phyloP scores from a whole-genome alignment of 2,797 vertebrate genomes.

The Pangasius djambal region DNA sequence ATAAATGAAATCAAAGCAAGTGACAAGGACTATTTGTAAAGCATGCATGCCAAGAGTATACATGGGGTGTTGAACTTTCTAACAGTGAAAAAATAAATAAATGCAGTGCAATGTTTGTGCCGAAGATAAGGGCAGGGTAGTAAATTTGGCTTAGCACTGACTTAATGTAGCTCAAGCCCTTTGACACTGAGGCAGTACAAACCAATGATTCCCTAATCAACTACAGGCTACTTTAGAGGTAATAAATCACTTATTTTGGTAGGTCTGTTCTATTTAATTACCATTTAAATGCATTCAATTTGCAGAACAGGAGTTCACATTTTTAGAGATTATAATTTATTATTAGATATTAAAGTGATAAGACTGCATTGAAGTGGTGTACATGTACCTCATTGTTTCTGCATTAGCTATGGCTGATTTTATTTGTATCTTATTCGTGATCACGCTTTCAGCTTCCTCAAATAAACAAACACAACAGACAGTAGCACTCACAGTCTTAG shows the following conservation, averaged over 20 bases:
- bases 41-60: neutral
- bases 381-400: too few species aligned
- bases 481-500: neutral
- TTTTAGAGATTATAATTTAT: neutral
- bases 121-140: neutral
- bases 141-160: neutral
- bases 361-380: neutral
- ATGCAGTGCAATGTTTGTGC: neutral
- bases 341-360: neutral
- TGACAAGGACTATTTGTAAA: neutral
- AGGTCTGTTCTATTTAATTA: neutral
- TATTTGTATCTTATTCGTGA: too few species aligned
- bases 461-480: neutral
- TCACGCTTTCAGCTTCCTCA: neutral
- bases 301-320: too few species aligned
- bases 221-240: neutral
- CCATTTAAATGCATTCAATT: too few species aligned
- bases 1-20: neutral
- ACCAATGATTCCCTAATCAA: neutral
- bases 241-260: neutral
- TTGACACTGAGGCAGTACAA: neutral
- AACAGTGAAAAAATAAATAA: neutral
- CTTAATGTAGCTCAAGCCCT: neutral
- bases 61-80: neutral
- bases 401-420: too few species aligned